Evolutionary conservation across 2,113 vertebrate species (phyloP).

Genomic region (Gopherus flavomarginatus): DNA sequence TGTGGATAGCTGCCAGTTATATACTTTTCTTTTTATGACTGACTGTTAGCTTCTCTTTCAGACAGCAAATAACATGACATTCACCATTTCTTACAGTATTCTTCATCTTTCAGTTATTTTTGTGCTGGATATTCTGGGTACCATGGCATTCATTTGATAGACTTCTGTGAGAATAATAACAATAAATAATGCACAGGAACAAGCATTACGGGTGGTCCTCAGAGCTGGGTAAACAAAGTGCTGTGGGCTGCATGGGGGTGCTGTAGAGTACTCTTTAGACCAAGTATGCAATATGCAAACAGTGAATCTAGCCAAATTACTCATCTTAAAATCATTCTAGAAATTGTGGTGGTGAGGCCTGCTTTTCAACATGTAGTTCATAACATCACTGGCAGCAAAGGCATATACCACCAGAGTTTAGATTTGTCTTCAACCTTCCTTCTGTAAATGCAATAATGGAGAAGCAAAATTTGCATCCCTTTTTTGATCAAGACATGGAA

Average conservation of each 20-base stretch:
- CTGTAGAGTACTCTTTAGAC: background rate
- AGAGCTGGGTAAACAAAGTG: constrained; percentile 22
- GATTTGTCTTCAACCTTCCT: background rate
- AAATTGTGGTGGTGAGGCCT: constrained; percentile 9
- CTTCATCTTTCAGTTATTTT: background rate
- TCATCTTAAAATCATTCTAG: constrained; percentile 37
- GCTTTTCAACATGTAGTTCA: background rate
- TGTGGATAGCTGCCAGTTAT: constrained; percentile 63
- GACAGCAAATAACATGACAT: constrained; percentile 19
- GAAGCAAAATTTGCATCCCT: background rate
- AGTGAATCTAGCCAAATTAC: background rate
- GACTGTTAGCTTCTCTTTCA: background rate
- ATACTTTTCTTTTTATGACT: constrained; percentile 60
- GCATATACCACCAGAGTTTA: background rate
- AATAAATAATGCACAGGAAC: background rate
- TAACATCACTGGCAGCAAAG: background rate
- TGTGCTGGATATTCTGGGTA: background rate
- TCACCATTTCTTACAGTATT: background rate
- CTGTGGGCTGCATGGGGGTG: background rate
- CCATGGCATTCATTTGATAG: background rate
- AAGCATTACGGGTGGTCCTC: constrained; percentile 56
- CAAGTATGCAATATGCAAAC: constrained; percentile 35
- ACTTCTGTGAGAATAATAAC: background rate
- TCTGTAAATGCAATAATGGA: background rate
- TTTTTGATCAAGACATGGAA: fast-evolving